phyloP scores from a whole-genome alignment of 2,113 vertebrate species.

The Laterallus jamaicensis region DNA sequence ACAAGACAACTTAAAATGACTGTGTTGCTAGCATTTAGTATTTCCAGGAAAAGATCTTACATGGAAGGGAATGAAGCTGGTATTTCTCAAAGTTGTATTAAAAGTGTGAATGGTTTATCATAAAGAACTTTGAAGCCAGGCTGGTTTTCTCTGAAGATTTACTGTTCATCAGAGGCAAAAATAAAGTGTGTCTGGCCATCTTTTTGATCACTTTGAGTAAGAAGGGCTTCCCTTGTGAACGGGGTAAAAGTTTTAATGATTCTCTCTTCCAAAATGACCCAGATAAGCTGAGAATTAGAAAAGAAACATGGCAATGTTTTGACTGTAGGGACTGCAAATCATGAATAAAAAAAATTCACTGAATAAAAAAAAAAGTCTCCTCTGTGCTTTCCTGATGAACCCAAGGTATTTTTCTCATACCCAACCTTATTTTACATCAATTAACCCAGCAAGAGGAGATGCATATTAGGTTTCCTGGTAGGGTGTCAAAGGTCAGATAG shows the following conservation, averaged over 20 bases:
- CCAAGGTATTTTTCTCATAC: neutral
- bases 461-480: neutral
- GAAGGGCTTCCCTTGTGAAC: slow-evolving; percentile 35
- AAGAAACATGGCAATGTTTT: neutral
- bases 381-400: neutral
- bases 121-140: neutral
- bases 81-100: neutral
- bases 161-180: slow-evolving; percentile 12
- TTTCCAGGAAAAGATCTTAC: neutral
- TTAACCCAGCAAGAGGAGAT: neutral
- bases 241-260: neutral
- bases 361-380: neutral
- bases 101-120: neutral
- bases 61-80: neutral
- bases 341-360: neutral
- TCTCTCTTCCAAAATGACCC: slow-evolving; percentile 54
- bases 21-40: neutral
- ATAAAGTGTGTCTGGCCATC: slow-evolving; percentile 37
- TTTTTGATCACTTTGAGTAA: slow-evolving; percentile 47
- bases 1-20: neutral
- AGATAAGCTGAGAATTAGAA: slow-evolving; percentile 46
- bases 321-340: neutral
- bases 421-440: neutral
- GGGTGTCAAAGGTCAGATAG: neutral
- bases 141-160: slow-evolving; percentile 40